Base-by-base conservation (phyloP, 2,797 vertebrate genomes). In the Oreochromis grahami region DNA sequence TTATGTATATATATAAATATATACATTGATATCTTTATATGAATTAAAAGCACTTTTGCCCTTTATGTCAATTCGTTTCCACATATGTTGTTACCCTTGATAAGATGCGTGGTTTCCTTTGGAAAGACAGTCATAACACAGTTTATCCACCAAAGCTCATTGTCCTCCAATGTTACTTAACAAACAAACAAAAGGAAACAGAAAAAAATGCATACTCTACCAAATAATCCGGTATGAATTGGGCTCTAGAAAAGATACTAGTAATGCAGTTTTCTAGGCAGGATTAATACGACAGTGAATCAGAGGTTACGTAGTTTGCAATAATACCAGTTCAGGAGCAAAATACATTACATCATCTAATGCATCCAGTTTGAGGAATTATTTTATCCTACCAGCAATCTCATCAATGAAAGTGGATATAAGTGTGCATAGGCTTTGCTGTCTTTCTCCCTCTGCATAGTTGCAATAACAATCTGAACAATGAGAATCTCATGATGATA, bases 271-370 rank as follows among this genome's bases (percentile, higher is more conserved):
- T 79, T 80, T 78, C 17, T 68, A 68, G 52, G 55, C 19, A 13
- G 72, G 79, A 90, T 87, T 86, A 87, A 53, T 17, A 21, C 1
- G 6, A 51, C 21, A 53, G 76, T 52, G 78, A 83, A 81, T 60
- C 76, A 58, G 52, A 17, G 48, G 70, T 26, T 81, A 87, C 11
- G 56, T 79, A 38, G 80, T 43, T 8, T 70, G 77, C 68, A 81
- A 38, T 82, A 77, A 84, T 36, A 60, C 34, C 77, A 63, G 72
- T 82, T 24, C 50, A 77, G 38, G 38, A 87, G 65, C 19, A 68
- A 88, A 89, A 87, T 21, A 11, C 78, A 83, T 91, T 74, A 87
- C 86, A 80, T 93, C 90, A 91, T 87, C 79, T n/a, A 21, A 85
- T 77, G 79, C 52, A 32, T 65, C 52, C 7, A 45, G 50, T 83